phyloP scores from a whole-genome alignment of 1,140 invertebrate species.

The Bombus superbus region DNA sequence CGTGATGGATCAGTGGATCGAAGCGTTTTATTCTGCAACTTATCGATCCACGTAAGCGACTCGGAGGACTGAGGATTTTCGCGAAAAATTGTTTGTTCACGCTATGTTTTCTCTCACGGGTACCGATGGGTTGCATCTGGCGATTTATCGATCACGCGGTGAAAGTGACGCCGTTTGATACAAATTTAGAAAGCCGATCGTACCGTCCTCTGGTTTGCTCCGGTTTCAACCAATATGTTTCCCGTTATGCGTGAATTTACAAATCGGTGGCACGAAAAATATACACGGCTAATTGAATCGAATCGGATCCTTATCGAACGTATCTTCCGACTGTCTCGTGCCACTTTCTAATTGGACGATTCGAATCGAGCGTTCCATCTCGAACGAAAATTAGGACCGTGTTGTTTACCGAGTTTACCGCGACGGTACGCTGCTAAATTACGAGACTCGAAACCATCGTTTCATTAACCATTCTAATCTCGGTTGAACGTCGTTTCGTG shows the following conservation, averaged over 20 bases:
- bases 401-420: no score
- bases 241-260: background rate
- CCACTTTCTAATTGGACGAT: constrained; percentile 9
- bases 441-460: background rate
- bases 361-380: background rate
- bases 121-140: constrained; percentile 35
- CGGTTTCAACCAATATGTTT: constrained; percentile 19
- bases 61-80: background rate
- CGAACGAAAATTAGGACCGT: background rate
- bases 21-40: background rate
- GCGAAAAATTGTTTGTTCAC: constrained; percentile 43
- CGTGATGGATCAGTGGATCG: constrained; percentile 9
- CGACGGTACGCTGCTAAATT: no score
- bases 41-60: constrained; percentile 21
- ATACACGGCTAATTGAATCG: constrained; percentile 30
- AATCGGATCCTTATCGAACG: constrained; percentile 4
- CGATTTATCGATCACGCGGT: constrained; percentile 70
- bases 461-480: constrained; percentile 4
- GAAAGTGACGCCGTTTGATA: constrained; percentile 76
- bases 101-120: constrained; percentile 27
- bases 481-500: background rate
- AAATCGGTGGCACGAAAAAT: background rate
- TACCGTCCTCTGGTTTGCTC: constrained; percentile 42
- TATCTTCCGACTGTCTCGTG: background rate
- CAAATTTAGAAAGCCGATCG: constrained; percentile 77